Conservation (phyloP, 2,888 invertebrate species). For the Troides oblongomaculatus region DNA sequence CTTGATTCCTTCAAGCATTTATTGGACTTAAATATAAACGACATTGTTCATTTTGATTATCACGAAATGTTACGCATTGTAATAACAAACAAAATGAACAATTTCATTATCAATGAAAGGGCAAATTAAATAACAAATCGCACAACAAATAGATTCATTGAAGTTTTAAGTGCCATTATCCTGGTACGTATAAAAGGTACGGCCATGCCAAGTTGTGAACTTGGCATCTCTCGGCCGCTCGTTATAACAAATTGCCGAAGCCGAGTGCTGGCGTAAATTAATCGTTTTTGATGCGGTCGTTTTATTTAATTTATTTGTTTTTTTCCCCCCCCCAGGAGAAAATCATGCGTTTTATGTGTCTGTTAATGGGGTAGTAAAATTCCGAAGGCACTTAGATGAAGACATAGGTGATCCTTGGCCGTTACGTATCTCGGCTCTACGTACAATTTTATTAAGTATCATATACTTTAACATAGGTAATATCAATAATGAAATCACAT, state of each 20-base stretch:
- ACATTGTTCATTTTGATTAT: not conserved
- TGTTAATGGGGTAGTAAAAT: constrained; percentile 46
- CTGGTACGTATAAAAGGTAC: not conserved
- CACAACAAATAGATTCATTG: constrained; percentile 26
- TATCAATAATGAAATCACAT: not conserved
- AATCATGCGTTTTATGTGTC: constrained; percentile 58
- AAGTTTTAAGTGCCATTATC: constrained; percentile 28
- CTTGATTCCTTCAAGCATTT: too few species aligned
- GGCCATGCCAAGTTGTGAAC: constrained; percentile 38
- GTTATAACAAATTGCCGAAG: constrained; percentile 58
- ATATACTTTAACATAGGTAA: not conserved
- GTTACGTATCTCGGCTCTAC: not conserved
- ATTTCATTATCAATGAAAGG: not conserved
- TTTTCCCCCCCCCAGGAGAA: constrained; percentile 48
- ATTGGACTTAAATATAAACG: too few species aligned
- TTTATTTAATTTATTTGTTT: constrained; percentile 68
- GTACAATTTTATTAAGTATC: not conserved
- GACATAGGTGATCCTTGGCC: constrained; percentile 11
- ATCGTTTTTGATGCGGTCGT: constrained; percentile 55
- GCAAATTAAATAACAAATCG: constrained; percentile 17
- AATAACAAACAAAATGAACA: constrained; percentile 1
- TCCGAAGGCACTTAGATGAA: constrained; percentile 28
- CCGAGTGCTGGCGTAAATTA: constrained; percentile 49
- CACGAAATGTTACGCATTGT: not conserved
- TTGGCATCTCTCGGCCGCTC: constrained; percentile 29